phyloP scores from a whole-genome alignment of 2,113 vertebrate genomes.

The Brachypodius melanocephalos region DNA sequence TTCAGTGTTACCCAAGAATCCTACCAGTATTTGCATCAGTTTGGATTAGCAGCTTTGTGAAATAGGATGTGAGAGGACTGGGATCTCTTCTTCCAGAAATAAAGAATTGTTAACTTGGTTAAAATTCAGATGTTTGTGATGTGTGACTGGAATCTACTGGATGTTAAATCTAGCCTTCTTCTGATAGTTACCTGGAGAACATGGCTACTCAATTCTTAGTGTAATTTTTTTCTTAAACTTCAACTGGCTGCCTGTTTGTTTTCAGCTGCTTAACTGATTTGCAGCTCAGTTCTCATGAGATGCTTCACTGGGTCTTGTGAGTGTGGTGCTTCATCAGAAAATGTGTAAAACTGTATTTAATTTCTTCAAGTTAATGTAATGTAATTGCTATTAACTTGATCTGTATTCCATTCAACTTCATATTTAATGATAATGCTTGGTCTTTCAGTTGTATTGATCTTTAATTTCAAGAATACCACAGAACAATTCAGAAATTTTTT shows the following conservation, averaged over 20 bases:
- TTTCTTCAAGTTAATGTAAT: constrained; percentile 49
- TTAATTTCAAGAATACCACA: not conserved
- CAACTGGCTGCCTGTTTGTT: not conserved
- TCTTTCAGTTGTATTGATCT: constrained; percentile 8
- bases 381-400: constrained; percentile 43
- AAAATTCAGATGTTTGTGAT: constrained; percentile 19
- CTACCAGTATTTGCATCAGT: not conserved
- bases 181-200: not conserved
- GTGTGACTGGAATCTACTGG: not conserved
- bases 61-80: not conserved
- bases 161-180: not conserved
- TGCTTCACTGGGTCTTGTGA: constrained; percentile 26
- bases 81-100: not conserved
- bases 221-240: not conserved
- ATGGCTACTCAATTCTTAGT: not conserved
- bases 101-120: not conserved
- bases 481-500: not conserved
- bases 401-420: constrained; percentile 11
- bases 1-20: not conserved
- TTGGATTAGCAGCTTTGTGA: not conserved
- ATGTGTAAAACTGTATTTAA: constrained; percentile 14
- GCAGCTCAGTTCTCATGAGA: constrained; percentile 33
- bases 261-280: not conserved
- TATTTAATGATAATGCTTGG: not conserved
- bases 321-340: constrained; percentile 33